phyloP scores from a whole-genome alignment of 2,888 invertebrate species.

The Margaritifera margaritifera region DNA sequence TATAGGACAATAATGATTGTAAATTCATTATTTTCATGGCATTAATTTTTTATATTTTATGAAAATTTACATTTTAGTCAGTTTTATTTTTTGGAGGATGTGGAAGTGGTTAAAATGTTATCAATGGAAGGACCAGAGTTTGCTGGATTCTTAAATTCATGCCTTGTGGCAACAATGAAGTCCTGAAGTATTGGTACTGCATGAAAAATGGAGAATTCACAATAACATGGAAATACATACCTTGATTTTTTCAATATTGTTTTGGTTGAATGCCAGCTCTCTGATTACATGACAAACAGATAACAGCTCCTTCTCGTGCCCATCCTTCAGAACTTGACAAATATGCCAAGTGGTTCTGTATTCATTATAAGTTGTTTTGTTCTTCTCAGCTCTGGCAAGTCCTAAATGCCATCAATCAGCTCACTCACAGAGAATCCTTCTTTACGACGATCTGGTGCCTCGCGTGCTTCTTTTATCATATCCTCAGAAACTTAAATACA shows the following conservation, averaged over 20 bases:
- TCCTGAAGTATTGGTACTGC: neutral
- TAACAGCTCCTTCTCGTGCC: conserved; percentile 34
- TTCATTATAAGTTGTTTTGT: conserved; percentile 49
- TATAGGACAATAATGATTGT: too few relatives aligned
- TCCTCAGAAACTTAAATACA: conserved; percentile 51
- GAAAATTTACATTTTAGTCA: too few relatives aligned
- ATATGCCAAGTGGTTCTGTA: conserved; percentile 31
- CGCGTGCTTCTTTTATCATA: conserved; percentile 34
- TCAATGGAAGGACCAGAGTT: too few relatives aligned
- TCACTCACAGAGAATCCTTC: conserved; percentile 54
- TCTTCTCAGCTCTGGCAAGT: conserved; percentile 54
- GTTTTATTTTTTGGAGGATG: too few relatives aligned
- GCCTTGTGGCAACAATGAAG: too few relatives aligned
- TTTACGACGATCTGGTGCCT: conserved; percentile 31
- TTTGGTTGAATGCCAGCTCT: conserved; percentile 52
- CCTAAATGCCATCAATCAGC: conserved; percentile 52
- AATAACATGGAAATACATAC: conserved; percentile 27
- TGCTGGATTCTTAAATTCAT: too few relatives aligned
- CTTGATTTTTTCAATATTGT: conserved; percentile 45
- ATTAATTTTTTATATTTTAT: too few relatives aligned
- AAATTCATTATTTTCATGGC: too few relatives aligned
- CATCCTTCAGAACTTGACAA: conserved; percentile 33
- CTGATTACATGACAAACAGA: conserved; percentile 45
- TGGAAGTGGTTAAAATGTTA: too few relatives aligned
- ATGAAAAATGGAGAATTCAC: neutral